These are phyloP conservation scores for Drosophila prostipennis DNA, from an alignment of 2,888 invertebrate genomes.

Conservation along the genomic window DNA sequence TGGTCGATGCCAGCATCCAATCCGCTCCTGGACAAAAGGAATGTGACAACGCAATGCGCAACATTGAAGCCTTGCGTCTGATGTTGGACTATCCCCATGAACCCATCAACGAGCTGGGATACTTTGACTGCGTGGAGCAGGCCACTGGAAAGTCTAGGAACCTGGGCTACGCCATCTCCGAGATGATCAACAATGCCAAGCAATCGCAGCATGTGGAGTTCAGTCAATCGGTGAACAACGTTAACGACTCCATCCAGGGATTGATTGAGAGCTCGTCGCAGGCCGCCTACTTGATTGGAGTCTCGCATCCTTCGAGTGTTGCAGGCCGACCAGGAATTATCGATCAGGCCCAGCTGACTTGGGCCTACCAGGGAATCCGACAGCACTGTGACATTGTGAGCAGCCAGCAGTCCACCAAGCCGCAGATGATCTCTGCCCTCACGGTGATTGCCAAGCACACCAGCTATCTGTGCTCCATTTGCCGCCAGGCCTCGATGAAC, in stretches of 20 bases:
- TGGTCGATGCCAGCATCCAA: conserved; percentile 90
- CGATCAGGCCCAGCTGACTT: conserved; percentile 93
- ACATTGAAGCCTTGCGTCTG: conserved; percentile 93
- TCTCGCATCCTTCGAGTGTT: conserved; percentile 94
- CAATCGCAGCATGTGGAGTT: conserved; percentile 93
- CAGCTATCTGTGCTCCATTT: conserved; percentile 97
- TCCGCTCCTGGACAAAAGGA: conserved; percentile 98
- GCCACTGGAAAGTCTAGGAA: conserved; percentile 95
- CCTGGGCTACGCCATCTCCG: conserved; percentile 95
- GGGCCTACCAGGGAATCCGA: conserved; percentile 95
- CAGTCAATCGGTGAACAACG: conserved; percentile 92
- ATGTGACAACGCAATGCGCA: conserved; percentile 97
- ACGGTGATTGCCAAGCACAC: conserved; percentile 98
- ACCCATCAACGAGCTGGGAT: conserved; percentile 94
- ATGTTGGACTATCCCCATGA: conserved; percentile 94
- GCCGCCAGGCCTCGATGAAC: conserved; percentile 95
- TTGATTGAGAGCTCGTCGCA: conserved; percentile 97
- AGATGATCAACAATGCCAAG: conserved; percentile 96
- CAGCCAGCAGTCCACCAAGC: conserved; percentile 90
- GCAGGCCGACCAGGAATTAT: conserved; percentile 95
- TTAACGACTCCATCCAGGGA: conserved; percentile 94
- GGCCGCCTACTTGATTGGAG: conserved; percentile 97
- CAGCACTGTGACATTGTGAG: conserved; percentile 92
- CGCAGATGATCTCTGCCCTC: conserved; percentile 94
- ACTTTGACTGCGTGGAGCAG: conserved; percentile 96